Percentiles rank a stretch among this genome's conserved stretches.
These are phyloP conservation scores for Vandiemenella viatica DNA, from an alignment of 2,888 invertebrate species.

Conservation along the genomic window DNA sequence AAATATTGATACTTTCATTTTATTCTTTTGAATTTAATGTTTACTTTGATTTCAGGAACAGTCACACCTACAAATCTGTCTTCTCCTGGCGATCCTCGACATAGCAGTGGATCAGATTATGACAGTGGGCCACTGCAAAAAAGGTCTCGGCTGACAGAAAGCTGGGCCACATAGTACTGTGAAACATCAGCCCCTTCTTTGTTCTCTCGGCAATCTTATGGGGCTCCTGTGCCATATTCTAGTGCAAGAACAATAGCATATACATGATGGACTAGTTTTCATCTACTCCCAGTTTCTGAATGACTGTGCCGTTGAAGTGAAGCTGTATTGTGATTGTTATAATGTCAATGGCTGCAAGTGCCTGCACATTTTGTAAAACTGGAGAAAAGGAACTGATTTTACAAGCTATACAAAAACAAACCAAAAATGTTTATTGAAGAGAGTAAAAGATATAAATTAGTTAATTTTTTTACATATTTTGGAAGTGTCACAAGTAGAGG, in stretches of 20 bases:
- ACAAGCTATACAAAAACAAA: neutral
- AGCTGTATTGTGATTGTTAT: neutral
- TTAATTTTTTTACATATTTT: neutral
- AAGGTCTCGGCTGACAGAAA: slow-evolving; percentile 73
- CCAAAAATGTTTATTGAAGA: neutral
- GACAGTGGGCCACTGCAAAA: slow-evolving; percentile 56
- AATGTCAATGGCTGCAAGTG: neutral
- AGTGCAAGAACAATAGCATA: too few relatives aligned
- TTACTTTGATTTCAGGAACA: slow-evolving; percentile 46
- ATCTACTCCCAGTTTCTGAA: too few relatives aligned
- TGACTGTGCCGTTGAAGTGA: neutral
- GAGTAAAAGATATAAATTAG: neutral
- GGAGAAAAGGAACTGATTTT: too few relatives aligned
- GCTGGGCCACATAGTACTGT: slow-evolving; percentile 71
- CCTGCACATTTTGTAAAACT: neutral
- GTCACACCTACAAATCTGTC: slow-evolving; percentile 73
- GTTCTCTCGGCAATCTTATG: too few relatives aligned
- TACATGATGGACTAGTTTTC: too few relatives aligned
- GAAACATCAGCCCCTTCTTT: too few relatives aligned
- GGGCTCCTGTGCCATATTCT: too few relatives aligned
- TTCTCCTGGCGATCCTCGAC: slow-evolving; percentile 44
- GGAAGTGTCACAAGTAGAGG: neutral
- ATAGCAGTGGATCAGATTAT: slow-evolving; percentile 41
- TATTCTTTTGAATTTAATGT: neutral
- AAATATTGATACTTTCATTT: too few relatives aligned